Evolutionary conservation across 2,888 invertebrate genomes (phyloP), one percentile per base, ranked within the genome.

Genomic region (Deilephila porcellus): DNA sequence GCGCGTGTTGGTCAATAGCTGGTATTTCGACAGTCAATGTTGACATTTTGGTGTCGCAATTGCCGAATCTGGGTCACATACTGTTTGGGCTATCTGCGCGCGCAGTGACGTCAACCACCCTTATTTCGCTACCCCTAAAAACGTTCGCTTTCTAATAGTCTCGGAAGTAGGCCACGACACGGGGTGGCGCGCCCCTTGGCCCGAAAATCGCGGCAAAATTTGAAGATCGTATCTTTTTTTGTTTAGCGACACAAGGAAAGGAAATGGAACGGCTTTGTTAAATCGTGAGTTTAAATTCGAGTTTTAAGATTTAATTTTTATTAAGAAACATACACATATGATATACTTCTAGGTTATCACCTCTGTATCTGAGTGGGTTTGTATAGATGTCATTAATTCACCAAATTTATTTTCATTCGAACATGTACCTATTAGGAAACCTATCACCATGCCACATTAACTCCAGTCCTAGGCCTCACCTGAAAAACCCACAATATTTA

Each of bases 21-120:
- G 60, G 79, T 85, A 85, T 81, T 82, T 79, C 77, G 79, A 83
- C 82, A 83, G 85, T 83, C 80, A 85, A 82, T 92, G 93, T 93
- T 93, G 94, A 93, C 93, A 93, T 92, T 90, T 90, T 81, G 81
- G 91, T 90, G 73, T 93, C 90, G 92, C 89, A 92, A 92, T 86
- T 77, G 32, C 75, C 45, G 53, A 79, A 93, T 87, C 86, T 94
- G 82, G 94, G 94, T 94, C 93, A 93, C 63, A 63, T 73, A 74
- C 77, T 81, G 82, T 73, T 81, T 83, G 85, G 89, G 90, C 88
- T 88, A 85, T 76, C 25, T 88, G 91, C 93, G 93, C 91, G 90
- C 93, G 93, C 92, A 86, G 82, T 88, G 89, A 93, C 93, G 93
- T 93, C 92, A 93, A 82, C 37, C 76, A 79, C 85, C 85, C 88